Conservation (phyloP, 2,888 invertebrate species). For the Drosophila quinaria region DNA sequence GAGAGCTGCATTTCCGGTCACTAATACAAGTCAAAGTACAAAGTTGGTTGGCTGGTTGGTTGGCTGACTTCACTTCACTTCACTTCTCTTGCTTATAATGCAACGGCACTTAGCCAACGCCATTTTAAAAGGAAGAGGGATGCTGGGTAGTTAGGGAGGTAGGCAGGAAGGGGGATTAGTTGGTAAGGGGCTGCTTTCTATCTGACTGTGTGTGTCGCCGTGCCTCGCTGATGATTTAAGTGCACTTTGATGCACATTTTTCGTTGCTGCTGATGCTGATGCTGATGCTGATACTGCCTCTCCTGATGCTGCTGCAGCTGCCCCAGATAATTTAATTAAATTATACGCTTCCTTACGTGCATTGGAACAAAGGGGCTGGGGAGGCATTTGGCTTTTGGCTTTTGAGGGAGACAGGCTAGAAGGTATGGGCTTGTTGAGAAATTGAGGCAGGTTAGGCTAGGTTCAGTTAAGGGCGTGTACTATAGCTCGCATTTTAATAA, state of each 20-base stretch:
- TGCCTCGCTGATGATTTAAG: constrained; percentile 82
- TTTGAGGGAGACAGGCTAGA: background rate
- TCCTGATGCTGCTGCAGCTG: constrained; percentile 59
- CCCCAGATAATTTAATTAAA: constrained; percentile 81
- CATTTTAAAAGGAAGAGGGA: constrained; percentile 50
- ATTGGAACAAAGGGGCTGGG: constrained; percentile 24
- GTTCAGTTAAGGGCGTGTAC: constrained; percentile 48
- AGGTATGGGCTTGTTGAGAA: constrained; percentile 4
- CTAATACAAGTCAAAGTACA: constrained; percentile 81
- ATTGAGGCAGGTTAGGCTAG: constrained; percentile 29
- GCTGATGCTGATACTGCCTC: constrained; percentile 60
- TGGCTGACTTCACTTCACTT: constrained; percentile 37
- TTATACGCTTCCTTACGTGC: constrained; percentile 79
- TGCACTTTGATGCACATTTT: constrained; percentile 82
- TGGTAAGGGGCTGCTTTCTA: constrained; percentile 30
- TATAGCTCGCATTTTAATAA: constrained; percentile 75
- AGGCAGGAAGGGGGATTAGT: constrained; percentile 7
- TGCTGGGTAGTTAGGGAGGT: background rate
- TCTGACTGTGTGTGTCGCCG: constrained; percentile 73
- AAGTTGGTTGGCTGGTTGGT: constrained; percentile 66
- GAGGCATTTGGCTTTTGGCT: background rate
- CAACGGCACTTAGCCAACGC: constrained; percentile 78
- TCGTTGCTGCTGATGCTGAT: constrained; percentile 73
- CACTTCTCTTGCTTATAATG: constrained; percentile 56
- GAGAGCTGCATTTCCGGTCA: constrained; percentile 79